These are phyloP conservation scores for Anhinga rufa DNA, from an alignment of 2,113 vertebrate genomes.

Conservation along the genomic window DNA sequence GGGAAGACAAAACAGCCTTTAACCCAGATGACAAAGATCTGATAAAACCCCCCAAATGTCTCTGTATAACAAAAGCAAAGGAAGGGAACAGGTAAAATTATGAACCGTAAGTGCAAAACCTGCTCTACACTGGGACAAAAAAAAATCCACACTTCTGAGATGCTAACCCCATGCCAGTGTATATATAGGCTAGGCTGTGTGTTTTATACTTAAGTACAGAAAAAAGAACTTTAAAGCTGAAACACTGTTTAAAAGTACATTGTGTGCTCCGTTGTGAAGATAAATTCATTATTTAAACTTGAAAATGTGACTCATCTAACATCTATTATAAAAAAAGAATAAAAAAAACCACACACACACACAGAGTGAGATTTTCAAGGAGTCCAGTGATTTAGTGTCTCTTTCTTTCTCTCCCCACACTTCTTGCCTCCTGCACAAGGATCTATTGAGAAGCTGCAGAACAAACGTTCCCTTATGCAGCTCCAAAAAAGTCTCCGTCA, in stretches of 20 bases:
- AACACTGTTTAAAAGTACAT: not conserved
- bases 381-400: conserved; percentile 74
- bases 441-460: conserved; percentile 86
- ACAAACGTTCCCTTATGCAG: conserved; percentile 93
- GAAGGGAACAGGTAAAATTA: not conserved
- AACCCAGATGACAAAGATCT: fast-evolving
- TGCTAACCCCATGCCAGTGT: not conserved
- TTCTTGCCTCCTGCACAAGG: conserved; percentile 86
- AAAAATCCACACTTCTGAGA: not conserved
- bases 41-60: fast-evolving
- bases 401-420: conserved; percentile 76
- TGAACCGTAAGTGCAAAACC: not conserved
- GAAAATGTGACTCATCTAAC: not conserved
- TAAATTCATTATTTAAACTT: not conserved
- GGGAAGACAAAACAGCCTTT: not conserved
- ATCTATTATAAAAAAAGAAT: conserved; percentile 20
- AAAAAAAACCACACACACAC: not conserved
- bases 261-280: not conserved
- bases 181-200: not conserved
- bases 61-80: fast-evolving
- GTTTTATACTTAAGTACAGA: not conserved
- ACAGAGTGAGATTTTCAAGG: conserved; percentile 66
- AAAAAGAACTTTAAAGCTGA: not conserved
- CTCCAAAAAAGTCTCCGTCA: conserved; percentile 65
- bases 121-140: not conserved